Percentiles rank a stretch among this genome's conserved stretches.
These are phyloP conservation scores for Drosophila nigricruria DNA, from an alignment of 2,888 invertebrate species.

Conservation along the genomic window DNA sequence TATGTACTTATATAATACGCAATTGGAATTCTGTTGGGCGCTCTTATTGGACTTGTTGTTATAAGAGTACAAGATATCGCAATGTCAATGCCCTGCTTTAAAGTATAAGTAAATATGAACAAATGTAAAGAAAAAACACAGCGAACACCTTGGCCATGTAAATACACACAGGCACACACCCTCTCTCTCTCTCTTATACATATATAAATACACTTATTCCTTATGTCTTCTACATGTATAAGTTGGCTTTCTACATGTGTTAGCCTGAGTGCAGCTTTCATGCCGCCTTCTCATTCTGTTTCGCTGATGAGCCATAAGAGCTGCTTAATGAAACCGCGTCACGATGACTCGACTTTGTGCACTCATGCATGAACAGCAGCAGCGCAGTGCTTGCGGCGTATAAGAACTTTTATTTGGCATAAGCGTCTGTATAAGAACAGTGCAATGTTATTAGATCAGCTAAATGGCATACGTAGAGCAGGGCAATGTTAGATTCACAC, in stretches of 20 bases:
- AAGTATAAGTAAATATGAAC: constrained; percentile 3
- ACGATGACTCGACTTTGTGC: constrained; percentile 60
- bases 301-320: constrained; percentile 43
- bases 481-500: too few relatives aligned
- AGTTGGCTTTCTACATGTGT: constrained; percentile 14
- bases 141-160: constrained; percentile 17
- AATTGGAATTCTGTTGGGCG: neutral
- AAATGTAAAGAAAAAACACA: constrained; percentile 23
- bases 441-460: constrained; percentile 1
- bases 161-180: neutral
- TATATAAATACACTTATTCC: neutral
- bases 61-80: constrained; percentile 25
- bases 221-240: constrained; percentile 2
- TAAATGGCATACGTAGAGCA: neutral
- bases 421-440: neutral
- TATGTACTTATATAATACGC: neutral
- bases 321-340: constrained; percentile 43
- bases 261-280: constrained; percentile 14
- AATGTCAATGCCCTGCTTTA: constrained; percentile 44
- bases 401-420: neutral
- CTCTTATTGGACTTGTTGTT: constrained; percentile 4
- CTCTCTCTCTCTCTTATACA: neutral
- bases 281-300: constrained; percentile 11
- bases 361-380: constrained; percentile 19
- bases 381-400: neutral